Conservation (phyloP, 2,113 vertebrate species). For the Prionailurus bengalensis region DNA sequence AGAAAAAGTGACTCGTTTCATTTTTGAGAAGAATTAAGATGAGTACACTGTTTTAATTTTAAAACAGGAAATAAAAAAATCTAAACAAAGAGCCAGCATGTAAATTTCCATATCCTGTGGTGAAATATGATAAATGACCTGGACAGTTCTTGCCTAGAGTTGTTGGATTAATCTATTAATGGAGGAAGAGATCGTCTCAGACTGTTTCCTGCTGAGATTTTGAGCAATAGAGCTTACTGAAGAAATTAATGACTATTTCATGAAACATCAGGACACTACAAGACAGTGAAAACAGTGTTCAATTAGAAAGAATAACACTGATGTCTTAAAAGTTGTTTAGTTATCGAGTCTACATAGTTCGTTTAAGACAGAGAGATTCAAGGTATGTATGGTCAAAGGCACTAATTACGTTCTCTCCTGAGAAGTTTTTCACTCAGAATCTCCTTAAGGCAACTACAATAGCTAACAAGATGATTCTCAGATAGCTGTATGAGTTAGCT, state of each 20-base stretch:
- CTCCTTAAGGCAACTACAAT: background rate
- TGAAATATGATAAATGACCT: slow-evolving; percentile 1
- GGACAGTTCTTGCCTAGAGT: background rate
- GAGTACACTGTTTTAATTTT: slow-evolving; percentile 46
- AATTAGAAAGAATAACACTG: background rate
- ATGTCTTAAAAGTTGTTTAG: background rate
- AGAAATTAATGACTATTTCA: slow-evolving; percentile 49
- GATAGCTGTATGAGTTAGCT: background rate
- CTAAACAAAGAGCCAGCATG: slow-evolving; percentile 22
- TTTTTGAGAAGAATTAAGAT: slow-evolving; percentile 26
- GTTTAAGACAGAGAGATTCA: slow-evolving; percentile 3
- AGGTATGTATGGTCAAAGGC: background rate
- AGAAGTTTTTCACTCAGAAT: background rate
- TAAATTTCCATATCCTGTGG: slow-evolving; percentile 52
- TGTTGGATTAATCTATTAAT: background rate
- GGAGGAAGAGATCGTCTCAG: background rate
- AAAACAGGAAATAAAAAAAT: slow-evolving; percentile 57
- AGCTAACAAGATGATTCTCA: slow-evolving; percentile 28
- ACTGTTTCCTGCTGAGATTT: slow-evolving; percentile 22
- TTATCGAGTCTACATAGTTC: background rate
- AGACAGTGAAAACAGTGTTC: background rate
- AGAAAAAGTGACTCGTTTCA: slow-evolving; percentile 18
- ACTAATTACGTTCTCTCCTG: background rate
- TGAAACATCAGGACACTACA: background rate
- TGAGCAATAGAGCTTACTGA: background rate